These are phyloP conservation scores for Rhingia rostrata DNA, from an alignment of 2,888 invertebrate genomes.

Conservation along the genomic window DNA sequence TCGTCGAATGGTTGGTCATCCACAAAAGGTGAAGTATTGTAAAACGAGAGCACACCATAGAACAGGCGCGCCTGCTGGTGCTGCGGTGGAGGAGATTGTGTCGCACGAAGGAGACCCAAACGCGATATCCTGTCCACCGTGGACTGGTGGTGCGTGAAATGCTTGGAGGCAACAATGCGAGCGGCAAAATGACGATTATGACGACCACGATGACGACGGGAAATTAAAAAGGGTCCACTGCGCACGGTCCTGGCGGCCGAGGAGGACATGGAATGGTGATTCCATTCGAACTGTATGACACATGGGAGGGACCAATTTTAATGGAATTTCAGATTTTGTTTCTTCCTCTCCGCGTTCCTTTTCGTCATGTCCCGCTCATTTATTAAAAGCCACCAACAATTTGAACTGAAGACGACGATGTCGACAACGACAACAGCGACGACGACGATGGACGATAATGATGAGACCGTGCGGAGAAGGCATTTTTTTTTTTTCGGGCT, in stretches of 20 bases:
- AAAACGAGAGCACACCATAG: slow-evolving; percentile 58
- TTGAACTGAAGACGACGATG: slow-evolving; percentile 16
- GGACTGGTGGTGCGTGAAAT: slow-evolving; percentile 62
- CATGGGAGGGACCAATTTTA: slow-evolving; percentile 75
- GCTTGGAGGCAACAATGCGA: slow-evolving; percentile 50
- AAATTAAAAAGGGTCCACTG: slow-evolving; percentile 74
- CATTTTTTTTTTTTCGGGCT: slow-evolving; percentile 59
- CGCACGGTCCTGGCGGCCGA: slow-evolving; percentile 24
- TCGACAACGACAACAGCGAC: slow-evolving; percentile 27
- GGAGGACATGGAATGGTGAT: slow-evolving; percentile 63
- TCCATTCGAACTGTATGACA: slow-evolving; percentile 75
- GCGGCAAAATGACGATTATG: slow-evolving; percentile 71
- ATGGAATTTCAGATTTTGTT: slow-evolving; percentile 73
- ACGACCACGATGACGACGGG: slow-evolving; percentile 69
- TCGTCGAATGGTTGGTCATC: slow-evolving; percentile 39
- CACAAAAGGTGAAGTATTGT: slow-evolving; percentile 68
- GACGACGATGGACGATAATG: slow-evolving; percentile 37
- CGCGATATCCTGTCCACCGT: slow-evolving; percentile 67
- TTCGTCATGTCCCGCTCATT: slow-evolving; percentile 54
- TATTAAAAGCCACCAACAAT: slow-evolving; percentile 38
- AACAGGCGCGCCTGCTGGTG: slow-evolving; percentile 10
- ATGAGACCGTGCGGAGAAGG: slow-evolving; percentile 35
- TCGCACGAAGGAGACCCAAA: slow-evolving; percentile 56
- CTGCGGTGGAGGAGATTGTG: slow-evolving; percentile 47
- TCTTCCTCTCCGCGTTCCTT: slow-evolving; percentile 31